Conservation (phyloP, 2,797 vertebrate species). For the Pseudochirops cupreus region DNA sequence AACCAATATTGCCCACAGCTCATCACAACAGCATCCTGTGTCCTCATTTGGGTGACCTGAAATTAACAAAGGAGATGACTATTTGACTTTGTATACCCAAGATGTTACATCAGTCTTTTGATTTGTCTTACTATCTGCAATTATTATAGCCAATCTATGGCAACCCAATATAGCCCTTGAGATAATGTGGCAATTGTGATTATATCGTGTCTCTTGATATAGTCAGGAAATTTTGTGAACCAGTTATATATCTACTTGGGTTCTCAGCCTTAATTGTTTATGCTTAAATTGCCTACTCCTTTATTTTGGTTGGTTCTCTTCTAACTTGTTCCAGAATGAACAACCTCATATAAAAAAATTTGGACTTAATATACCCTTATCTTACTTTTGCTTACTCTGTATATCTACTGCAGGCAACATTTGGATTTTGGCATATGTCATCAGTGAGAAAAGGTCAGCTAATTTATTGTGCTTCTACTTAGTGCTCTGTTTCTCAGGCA, state of each 20-base stretch:
- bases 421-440: background rate
- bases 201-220: background rate
- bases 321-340: background rate
- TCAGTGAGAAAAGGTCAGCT: background rate
- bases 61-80: background rate
- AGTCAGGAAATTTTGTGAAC: background rate
- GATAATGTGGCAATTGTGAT: background rate
- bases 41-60: background rate
- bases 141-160: background rate
- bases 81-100: background rate
- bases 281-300: background rate
- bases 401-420: background rate
- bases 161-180: background rate
- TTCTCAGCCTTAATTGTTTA: background rate
- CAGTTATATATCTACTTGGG: background rate
- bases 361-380: background rate
- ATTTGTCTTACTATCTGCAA: background rate
- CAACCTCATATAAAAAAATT: background rate
- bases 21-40: background rate
- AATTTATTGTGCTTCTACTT: background rate
- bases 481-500: background rate
- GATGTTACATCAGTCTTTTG: background rate
- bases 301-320: background rate
- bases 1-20: background rate
- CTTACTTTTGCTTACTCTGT: background rate